Conservation (phyloP, 2,797 vertebrate genomes). For the Dermochelys coriacea region DNA sequence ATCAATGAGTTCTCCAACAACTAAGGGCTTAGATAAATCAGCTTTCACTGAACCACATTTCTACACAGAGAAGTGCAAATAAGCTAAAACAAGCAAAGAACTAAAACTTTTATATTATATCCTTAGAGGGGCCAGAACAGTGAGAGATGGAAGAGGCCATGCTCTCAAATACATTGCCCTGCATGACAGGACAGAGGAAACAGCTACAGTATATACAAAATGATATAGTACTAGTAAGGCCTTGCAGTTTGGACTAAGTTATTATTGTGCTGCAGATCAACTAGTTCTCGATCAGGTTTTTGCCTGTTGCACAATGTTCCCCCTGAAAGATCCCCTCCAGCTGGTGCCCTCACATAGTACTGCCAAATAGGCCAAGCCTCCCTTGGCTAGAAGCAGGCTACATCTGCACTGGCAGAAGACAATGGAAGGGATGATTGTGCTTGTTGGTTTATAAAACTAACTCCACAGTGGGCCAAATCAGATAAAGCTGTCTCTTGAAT, state of each 20-base stretch:
- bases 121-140: not conserved
- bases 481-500: not conserved
- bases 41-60: not conserved
- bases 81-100: slow-evolving; percentile 1
- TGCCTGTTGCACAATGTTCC: not conserved
- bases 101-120: not conserved
- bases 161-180: not conserved
- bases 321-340: not conserved
- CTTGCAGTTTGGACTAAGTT: not conserved
- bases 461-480: not conserved
- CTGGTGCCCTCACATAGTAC: not conserved
- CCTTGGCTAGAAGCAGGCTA: not conserved
- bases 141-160: not conserved
- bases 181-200: not conserved
- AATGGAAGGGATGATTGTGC: not conserved
- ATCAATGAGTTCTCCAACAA: slow-evolving; percentile 49
- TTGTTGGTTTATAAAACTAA: not conserved
- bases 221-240: not conserved
- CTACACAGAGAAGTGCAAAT: not conserved
- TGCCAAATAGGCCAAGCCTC: not conserved
- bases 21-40: slow-evolving; percentile 11
- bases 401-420: not conserved
- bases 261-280: not conserved
- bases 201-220: not conserved
- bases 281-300: not conserved